Conservation (phyloP, 1,140 invertebrate species). For the Zaprionus inermis region DNA sequence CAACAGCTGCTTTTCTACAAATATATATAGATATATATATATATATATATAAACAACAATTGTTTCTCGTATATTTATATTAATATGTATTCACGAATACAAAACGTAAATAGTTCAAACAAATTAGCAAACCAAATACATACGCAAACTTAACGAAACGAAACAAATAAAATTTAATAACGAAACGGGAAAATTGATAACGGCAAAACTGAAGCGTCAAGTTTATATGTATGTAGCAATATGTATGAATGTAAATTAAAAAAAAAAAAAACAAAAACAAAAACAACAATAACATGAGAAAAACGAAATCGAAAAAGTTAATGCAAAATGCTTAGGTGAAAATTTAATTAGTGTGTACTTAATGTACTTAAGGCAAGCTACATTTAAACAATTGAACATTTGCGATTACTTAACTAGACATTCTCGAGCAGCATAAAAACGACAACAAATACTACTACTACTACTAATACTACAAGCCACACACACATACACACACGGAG, state of each 20-base stretch:
- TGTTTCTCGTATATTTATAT: conserved; percentile 82
- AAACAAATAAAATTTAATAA: conserved; percentile 28
- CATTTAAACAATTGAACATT: conserved; percentile 64
- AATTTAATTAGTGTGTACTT: conserved; percentile 82
- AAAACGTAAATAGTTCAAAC: conserved; percentile 77
- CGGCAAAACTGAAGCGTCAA: conserved; percentile 63
- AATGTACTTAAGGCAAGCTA: conserved; percentile 73
- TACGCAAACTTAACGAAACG: conserved; percentile 65
- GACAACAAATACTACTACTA: conserved; percentile 31
- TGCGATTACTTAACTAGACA: conserved; percentile 74
- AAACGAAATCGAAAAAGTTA: conserved; percentile 58
- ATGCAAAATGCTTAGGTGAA: conserved; percentile 80
- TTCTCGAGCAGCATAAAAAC: conserved; percentile 53
- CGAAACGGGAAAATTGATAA: conserved; percentile 30
- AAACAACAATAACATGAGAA: conserved; percentile 41
- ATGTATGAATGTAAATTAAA: conserved; percentile 80
- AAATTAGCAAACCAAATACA: conserved; percentile 80
- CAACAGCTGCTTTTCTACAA: conserved; percentile 77
- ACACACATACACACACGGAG: conserved; percentile 45
- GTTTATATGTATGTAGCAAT: conserved; percentile 78
- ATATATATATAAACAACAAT: conserved; percentile 61
- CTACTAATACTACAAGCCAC: conserved; percentile 34
- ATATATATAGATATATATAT: conserved; percentile 49
- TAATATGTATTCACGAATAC: conserved; percentile 65
- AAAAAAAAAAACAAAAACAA: conserved; percentile 49